These are phyloP conservation scores for Thermophis baileyi DNA, from an alignment of 2,113 vertebrate genomes.

Conservation along the genomic window DNA sequence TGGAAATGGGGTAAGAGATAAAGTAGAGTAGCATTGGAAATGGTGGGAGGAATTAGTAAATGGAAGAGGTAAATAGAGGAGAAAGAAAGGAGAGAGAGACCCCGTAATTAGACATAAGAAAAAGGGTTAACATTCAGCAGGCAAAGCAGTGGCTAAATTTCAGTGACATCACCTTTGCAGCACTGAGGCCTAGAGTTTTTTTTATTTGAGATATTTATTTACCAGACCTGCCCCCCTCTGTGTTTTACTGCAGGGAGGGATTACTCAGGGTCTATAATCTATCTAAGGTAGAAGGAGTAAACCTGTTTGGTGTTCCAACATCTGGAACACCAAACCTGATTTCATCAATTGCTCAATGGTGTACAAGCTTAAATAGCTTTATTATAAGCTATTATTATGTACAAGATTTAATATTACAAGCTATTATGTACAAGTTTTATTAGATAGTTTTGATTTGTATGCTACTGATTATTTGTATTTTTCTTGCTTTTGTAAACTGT, in stretches of 20 bases:
- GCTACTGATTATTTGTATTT: not conserved
- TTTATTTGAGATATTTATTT: not conserved
- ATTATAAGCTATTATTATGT: not conserved
- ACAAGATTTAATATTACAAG: too few relatives aligned
- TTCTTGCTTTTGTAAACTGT: not conserved
- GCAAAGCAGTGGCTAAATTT: not conserved
- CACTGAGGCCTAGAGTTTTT: not conserved
- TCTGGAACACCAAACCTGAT: not conserved
- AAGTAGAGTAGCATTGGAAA: not conserved
- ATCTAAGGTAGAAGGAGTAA: not conserved
- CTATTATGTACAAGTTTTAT: not conserved
- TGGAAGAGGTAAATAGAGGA: not conserved
- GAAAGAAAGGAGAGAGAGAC: not conserved
- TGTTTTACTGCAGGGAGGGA: not conserved
- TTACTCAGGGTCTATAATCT: not conserved
- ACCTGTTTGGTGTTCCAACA: not conserved
- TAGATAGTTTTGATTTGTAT: not conserved
- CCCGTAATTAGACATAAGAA: not conserved
- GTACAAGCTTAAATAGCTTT: not conserved
- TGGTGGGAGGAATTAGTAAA: not conserved
- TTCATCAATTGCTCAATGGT: not conserved
- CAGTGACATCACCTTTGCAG: not conserved
- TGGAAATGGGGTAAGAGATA: not conserved
- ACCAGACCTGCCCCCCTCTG: not conserved
- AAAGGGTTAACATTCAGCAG: not conserved